phyloP scores from a whole-genome alignment of 1,140 invertebrate genomes.

The Solenopsis invicta region DNA sequence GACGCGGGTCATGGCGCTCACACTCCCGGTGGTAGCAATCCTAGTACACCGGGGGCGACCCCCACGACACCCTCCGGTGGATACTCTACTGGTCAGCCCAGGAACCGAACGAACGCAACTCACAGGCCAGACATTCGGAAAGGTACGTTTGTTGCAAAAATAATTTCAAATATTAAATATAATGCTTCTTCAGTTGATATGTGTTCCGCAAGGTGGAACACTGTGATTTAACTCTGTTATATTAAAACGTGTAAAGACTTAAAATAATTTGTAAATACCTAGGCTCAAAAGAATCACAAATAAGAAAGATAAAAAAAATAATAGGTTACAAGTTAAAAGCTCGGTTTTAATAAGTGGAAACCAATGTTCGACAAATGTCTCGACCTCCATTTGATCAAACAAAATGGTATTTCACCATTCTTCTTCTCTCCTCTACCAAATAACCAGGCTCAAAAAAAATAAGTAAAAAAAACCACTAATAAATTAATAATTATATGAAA shows the following conservation, averaged over 20 bases:
- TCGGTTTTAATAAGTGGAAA: too few relatives aligned
- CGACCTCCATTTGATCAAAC: too few relatives aligned
- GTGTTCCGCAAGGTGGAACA: not conserved
- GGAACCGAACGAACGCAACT: constrained; percentile 80
- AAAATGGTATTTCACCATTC: too few relatives aligned
- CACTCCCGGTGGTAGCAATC: constrained; percentile 86
- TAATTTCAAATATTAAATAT: not conserved
- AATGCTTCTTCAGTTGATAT: not conserved
- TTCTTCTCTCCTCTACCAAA: too few relatives aligned
- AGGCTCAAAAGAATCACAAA: too few relatives aligned
- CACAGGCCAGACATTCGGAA: constrained; percentile 83
- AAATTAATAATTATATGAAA: too few relatives aligned
- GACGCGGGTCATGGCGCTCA: constrained; percentile 83
- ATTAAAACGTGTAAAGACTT: not conserved
- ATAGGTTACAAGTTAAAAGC: too few relatives aligned
- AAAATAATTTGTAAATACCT: too few relatives aligned
- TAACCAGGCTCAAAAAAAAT: too few relatives aligned
- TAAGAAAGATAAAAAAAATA: too few relatives aligned
- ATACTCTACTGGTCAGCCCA: constrained; percentile 82
- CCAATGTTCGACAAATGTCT: too few relatives aligned
- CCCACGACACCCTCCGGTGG: constrained; percentile 88
- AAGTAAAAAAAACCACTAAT: too few relatives aligned
- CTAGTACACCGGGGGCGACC: constrained; percentile 88
- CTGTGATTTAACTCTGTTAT: not conserved
- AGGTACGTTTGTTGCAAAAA: constrained; percentile 75